A percentile compares a stretch with the other conserved stretches of the same genome.
These are phyloP conservation scores for Tringa solitaria DNA, from an alignment of 2,113 vertebrate genomes.

Conservation along the genomic window DNA sequence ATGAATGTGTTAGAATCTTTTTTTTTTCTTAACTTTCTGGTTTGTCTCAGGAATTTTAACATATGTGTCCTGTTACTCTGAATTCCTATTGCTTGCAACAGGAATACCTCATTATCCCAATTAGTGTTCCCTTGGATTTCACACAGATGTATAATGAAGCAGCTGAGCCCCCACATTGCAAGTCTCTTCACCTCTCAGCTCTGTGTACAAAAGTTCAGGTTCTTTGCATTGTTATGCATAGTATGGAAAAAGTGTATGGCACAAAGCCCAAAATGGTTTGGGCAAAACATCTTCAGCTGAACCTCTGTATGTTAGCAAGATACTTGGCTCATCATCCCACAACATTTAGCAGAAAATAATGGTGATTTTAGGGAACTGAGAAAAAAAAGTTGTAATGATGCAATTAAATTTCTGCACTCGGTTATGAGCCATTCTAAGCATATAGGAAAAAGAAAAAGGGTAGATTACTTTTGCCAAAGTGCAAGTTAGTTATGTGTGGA, in stretches of 20 bases:
- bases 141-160: fast-evolving
- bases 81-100: neutral
- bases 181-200: neutral
- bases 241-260: neutral
- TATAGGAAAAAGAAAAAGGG: neutral
- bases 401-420: neutral
- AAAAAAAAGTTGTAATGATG: neutral
- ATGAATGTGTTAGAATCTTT: neutral
- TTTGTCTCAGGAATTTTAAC: neutral
- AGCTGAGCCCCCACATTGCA: neutral
- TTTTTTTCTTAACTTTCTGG: neutral
- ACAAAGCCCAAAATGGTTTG: neutral
- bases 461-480: neutral
- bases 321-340: neutral
- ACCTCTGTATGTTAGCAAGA: neutral
- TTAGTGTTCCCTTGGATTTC: neutral
- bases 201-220: neutral
- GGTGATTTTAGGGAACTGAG: neutral
- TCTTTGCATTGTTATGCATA: neutral
- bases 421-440: neutral
- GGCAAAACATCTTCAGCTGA: neutral
- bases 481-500: neutral
- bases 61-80: neutral
- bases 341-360: neutral
- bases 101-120: neutral